Evolutionary conservation across 2,797 vertebrate genomes (phyloP), one percentile per base, ranked within the genome.

Genomic region (Paguma larvata): DNA sequence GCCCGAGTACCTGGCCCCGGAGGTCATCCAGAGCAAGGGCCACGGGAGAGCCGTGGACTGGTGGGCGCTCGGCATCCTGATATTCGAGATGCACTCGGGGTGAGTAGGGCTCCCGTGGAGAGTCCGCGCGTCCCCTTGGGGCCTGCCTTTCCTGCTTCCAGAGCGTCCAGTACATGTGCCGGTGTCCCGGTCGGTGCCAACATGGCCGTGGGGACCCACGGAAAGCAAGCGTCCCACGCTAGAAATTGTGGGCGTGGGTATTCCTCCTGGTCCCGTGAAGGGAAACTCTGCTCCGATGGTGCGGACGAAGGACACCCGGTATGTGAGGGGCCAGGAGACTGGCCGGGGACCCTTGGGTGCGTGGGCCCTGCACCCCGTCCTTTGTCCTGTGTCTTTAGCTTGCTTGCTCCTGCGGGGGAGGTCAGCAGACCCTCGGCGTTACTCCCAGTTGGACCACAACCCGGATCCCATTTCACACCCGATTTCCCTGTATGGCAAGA

Each of bases 11-110:
- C 98, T 99, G 97, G 99, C 99, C 9, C 99, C 99, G 0, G 99
- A 99, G 97, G 99, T 99, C 94, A 99, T 99, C 97, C 99, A 99
- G 95, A 99, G 99, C 98, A 99, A 99, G 98, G 99, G 99, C 70
- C 99, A 99, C 10, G 99, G 99, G 91, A 98, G 99, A 79, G 99
- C 99, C 0, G 99, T 99, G 91, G 99, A 99, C 98, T 99, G 99
- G 99, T 99, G 99, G 99, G 99, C 99, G 25, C 98, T 99, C 48
- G 99, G 99, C 65, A 99, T 99, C 97, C 99, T 99, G 63, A 98
- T 99, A 98, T 99, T 99, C 97, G 99, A 99, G 96, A 99, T 99
- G 99, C 98, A 99, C 63, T 99, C 99, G 0, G 99, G 99, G 99
- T 99, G 98, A 99, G 99, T 98, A 27, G 0, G n/a, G 44, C 12